Percentiles rank a stretch among this genome's conserved stretches.
Conservation (phyloP, 2,113 vertebrate genomes). For the Melanotaenia duboulayi region DNA sequence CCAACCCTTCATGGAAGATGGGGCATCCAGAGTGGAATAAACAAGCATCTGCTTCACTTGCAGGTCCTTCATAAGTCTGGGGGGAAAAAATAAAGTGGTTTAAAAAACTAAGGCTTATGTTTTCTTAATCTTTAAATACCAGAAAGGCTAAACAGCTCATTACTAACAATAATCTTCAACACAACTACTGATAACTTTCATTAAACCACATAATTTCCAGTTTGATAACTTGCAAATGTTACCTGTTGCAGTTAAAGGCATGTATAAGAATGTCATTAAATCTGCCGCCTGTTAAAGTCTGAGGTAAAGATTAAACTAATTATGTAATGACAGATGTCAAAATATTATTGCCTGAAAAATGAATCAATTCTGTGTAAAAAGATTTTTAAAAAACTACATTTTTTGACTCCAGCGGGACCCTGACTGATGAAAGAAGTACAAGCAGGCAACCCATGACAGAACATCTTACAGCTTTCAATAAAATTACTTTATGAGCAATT, state of each 20-base stretch:
- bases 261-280: too few relatives aligned
- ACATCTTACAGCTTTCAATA: slow-evolving; percentile 33
- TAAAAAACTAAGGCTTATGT: not conserved
- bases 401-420: not conserved
- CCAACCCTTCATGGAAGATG: slow-evolving; percentile 97
- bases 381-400: not conserved
- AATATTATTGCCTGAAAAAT: too few relatives aligned
- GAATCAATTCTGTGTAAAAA: too few relatives aligned
- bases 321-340: too few relatives aligned
- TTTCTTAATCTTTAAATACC: not conserved
- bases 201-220: not conserved
- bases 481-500: slow-evolving; percentile 51
- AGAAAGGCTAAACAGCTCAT: not conserved
- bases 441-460: slow-evolving; percentile 20
- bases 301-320: too few relatives aligned
- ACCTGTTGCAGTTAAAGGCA: too few relatives aligned
- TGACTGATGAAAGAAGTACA: slow-evolving; percentile 10
- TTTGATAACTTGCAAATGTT: not conserved
- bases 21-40: slow-evolving; percentile 91
- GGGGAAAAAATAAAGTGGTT: slow-evolving; percentile 15
- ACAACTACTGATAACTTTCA: not conserved
- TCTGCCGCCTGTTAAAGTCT: too few relatives aligned
- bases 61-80: slow-evolving; percentile 87
- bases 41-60: slow-evolving; percentile 88
- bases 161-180: not conserved